Evolutionary conservation across 1,140 invertebrate species (phyloP).

Genomic region (Hylyphantes graminicola): DNA sequence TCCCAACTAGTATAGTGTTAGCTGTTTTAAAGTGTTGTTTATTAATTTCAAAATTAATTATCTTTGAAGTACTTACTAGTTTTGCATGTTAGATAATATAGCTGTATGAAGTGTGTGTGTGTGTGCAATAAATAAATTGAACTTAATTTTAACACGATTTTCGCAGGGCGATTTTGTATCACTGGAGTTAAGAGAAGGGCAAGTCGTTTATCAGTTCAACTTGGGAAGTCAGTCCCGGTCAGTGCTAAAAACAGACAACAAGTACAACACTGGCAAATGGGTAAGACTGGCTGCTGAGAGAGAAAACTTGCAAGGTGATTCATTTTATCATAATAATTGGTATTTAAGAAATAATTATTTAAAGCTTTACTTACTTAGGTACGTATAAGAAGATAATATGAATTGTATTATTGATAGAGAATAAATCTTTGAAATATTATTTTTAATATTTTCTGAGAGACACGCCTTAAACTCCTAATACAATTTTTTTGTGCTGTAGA

Average conservation of each 20-base stretch:
- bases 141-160: not conserved
- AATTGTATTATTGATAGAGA: too few relatives aligned
- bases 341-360: not conserved
- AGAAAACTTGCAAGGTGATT: slow-evolving; percentile 62
- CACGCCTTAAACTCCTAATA: too few relatives aligned
- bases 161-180: slow-evolving; percentile 81
- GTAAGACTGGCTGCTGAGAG: slow-evolving; percentile 77
- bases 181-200: slow-evolving; percentile 79
- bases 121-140: too few relatives aligned
- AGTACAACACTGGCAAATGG: slow-evolving; percentile 85
- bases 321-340: not conserved
- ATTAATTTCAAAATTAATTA: too few relatives aligned
- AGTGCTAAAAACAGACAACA: slow-evolving; percentile 75
- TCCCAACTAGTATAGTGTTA: too few relatives aligned
- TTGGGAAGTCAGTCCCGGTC: slow-evolving; percentile 65
- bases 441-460: too few relatives aligned
- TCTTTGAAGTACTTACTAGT: too few relatives aligned
- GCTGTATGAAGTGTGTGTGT: too few relatives aligned
- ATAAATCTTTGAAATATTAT: too few relatives aligned
- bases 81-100: too few relatives aligned
- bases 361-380: not conserved
- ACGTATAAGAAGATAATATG: not conserved
- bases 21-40: too few relatives aligned
- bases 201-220: slow-evolving; percentile 80
- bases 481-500: too few relatives aligned